Percentiles rank a stretch among this genome's conserved stretches.
Conservation (phyloP, 2,113 vertebrate genomes). For the Cyprinus carpio region DNA sequence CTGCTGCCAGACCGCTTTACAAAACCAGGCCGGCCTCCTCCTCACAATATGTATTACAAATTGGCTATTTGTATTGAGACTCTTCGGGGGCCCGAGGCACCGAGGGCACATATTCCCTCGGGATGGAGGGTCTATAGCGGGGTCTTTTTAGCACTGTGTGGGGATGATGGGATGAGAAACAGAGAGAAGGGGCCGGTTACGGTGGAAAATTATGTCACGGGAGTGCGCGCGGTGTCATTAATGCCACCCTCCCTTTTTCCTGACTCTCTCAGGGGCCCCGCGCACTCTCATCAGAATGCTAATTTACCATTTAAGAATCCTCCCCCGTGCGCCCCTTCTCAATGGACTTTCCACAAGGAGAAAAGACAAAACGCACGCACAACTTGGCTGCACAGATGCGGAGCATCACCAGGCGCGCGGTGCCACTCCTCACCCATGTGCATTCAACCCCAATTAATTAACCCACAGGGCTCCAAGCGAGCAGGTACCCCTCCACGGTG, state of each 20-base stretch:
- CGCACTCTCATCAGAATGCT: constrained; percentile 97
- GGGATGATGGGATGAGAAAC: constrained; percentile 46
- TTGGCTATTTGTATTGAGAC: constrained; percentile 48
- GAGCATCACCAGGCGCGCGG: constrained; percentile 87
- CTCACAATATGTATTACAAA: constrained; percentile 52
- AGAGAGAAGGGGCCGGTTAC: constrained; percentile 43
- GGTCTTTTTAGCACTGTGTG: constrained; percentile 70
- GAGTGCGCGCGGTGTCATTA: constrained; percentile 84
- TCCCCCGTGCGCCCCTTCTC: constrained; percentile 78
- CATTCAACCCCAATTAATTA: constrained; percentile 95
- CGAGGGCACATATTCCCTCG: constrained; percentile 55
- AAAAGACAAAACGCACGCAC: constrained; percentile 19
- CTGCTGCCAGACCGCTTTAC: constrained; percentile 34
- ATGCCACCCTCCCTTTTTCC: constrained; percentile 51
- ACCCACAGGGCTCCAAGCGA: constrained; percentile 87
- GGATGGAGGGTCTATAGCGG: constrained; percentile 62
- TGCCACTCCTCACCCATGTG: constrained; percentile 75
- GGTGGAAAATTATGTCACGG: constrained; percentile 82
- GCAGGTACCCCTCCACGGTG: constrained; percentile 86
- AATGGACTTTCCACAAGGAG: constrained; percentile 78
- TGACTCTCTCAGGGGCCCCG: constrained; percentile 31
- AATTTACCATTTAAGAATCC: constrained; percentile 96
- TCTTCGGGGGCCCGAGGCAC: constrained; percentile 42
- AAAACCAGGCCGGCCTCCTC: constrained; percentile 37
- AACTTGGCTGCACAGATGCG: constrained; percentile 85